A percentile compares a stretch with the other conserved stretches of the same genome.
phyloP scores from a whole-genome alignment of 2,113 vertebrate species.

The Halichoeres trimaculatus region DNA sequence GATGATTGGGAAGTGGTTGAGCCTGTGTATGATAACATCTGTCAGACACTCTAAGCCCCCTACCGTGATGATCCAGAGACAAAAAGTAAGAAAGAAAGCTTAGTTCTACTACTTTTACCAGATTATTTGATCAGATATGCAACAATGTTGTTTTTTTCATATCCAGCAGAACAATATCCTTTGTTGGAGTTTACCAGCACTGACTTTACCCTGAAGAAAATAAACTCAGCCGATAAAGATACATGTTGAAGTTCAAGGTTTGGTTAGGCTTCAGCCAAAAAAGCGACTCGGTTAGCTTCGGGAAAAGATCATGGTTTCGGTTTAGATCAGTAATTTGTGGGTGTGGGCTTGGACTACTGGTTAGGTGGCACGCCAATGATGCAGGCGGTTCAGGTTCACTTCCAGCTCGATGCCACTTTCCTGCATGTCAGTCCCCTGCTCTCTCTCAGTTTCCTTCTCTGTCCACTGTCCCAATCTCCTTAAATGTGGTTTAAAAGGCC shows the following conservation, averaged over 20 bases:
- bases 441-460: no score
- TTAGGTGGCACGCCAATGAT: no score
- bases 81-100: neutral
- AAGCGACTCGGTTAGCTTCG: neutral
- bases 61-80: neutral
- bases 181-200: neutral
- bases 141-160: neutral
- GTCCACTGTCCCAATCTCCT: no score
- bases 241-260: neutral
- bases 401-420: no score
- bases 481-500: no score
- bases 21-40: neutral
- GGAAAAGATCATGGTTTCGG: constrained; percentile 6
- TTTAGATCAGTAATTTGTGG: neutral
- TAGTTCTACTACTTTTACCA: no score
- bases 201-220: neutral
- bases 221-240: neutral
- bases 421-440: no score
- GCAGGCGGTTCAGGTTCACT: no score
- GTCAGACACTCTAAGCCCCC: neutral
- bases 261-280: neutral
- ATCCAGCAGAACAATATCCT: neutral
- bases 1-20: neutral
- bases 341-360: no score
- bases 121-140: neutral